A percentile compares a stretch with the other conserved stretches of the same genome.
Evolutionary conservation across 2,888 invertebrate genomes (phyloP).

Genomic region (Theretra japonica): DNA sequence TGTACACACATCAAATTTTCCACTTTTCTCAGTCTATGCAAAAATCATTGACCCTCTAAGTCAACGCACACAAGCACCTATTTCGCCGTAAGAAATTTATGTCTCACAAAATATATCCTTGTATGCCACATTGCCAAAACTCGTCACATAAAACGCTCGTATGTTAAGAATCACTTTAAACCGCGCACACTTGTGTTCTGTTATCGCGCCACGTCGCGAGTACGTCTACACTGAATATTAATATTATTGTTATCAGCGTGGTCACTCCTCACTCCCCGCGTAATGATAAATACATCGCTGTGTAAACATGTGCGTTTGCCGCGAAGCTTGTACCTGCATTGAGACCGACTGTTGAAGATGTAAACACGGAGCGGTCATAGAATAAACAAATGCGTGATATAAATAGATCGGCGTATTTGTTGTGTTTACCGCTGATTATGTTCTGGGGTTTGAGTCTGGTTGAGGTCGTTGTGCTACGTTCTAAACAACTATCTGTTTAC

Average conservation of each 20-base stretch:
- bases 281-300: slow-evolving; percentile 56
- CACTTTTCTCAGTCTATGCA: background rate
- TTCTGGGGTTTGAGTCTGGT: background rate
- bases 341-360: slow-evolving; percentile 37
- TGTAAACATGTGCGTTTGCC: slow-evolving; percentile 44
- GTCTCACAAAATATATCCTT: background rate
- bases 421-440: background rate
- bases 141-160: background rate
- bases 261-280: slow-evolving; percentile 43
- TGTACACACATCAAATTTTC: background rate
- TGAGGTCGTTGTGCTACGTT: background rate
- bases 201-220: slow-evolving; percentile 4
- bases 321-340: background rate
- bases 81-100: background rate
- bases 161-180: background rate
- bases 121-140: slow-evolving; percentile 8
- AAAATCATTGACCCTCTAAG: background rate
- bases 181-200: background rate
- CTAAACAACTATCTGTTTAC: too few species aligned
- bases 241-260: slow-evolving; percentile 51
- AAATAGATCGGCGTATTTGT: slow-evolving; percentile 8
- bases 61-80: background rate
- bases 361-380: slow-evolving; percentile 66
- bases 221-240: slow-evolving; percentile 28
- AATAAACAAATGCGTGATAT: slow-evolving; percentile 39